phyloP scores from a whole-genome alignment of 2,888 invertebrate species.

The Coecobrya sp. region DNA sequence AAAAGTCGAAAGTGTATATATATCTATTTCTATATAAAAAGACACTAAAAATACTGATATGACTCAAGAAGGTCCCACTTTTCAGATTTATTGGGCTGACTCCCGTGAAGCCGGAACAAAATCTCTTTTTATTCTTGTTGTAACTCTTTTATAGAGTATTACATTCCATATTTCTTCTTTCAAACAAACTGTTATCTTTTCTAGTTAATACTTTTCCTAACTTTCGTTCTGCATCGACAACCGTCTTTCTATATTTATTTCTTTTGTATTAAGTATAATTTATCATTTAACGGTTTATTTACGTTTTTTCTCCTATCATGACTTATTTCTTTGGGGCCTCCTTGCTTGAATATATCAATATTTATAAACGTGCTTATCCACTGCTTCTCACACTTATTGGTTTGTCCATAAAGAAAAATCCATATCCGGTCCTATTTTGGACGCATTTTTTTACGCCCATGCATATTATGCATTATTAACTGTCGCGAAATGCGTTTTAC shows the following conservation, averaged over 20 bases:
- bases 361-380: conserved; percentile 85
- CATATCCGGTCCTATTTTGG: conserved; percentile 7
- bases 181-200: conserved; percentile 34
- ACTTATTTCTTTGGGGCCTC: conserved; percentile 83
- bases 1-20: not conserved
- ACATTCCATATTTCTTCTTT: conserved; percentile 41
- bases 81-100: conserved; percentile 86
- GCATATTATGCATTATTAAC: conserved; percentile 57
- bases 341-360: conserved; percentile 84
- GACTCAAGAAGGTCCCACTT: conserved; percentile 82
- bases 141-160: conserved; percentile 55
- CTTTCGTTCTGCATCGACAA: conserved; percentile 57
- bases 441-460: conserved; percentile 29
- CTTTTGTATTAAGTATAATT: conserved; percentile 49
- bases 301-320: conserved; percentile 61
- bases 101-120: conserved; percentile 85
- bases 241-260: conserved; percentile 17
- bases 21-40: conserved; percentile 17
- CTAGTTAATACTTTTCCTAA: conserved; percentile 68
- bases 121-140: conserved; percentile 81
- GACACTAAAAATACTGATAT: conserved; percentile 67
- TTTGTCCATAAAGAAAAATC: conserved; percentile 32
- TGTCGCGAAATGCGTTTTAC: not conserved
- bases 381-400: conserved; percentile 86
- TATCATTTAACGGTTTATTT: conserved; percentile 62